Base-by-base conservation (phyloP, 2,797 vertebrate genomes). In the Pantherophis alleghaniensis region DNA sequence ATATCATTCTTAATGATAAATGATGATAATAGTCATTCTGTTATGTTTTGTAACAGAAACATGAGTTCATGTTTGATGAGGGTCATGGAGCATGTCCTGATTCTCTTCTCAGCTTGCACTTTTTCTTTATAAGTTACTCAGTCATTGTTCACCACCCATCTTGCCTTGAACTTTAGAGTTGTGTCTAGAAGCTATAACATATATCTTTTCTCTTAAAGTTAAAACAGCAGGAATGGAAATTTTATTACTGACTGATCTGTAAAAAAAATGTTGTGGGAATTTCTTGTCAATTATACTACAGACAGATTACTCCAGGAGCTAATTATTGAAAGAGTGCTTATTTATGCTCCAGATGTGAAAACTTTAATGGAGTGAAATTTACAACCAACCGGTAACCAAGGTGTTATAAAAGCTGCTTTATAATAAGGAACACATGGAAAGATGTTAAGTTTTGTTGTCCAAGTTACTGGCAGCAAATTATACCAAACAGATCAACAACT, bases 401-500 rank as follows among this genome's bases (percentile, higher is more conserved):
- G 28, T 18, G 6, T 83, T 93, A 91, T 87, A 94, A 95, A 96
- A 93, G 32, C 92, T 59, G 90, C 74, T 22, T 51, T 93, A 55
- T 18, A 93, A 93, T 63, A 95, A 93, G 83, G 61, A 95, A 94
- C 89, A 88, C 0, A 11, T 74, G 90, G 28, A 92, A 87, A 92
- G 90, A 57, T 57, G 63, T 26, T 5, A n/a, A 86, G 88, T 37
- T 90, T 92, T 94, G 28, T 91, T 95, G 95, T 94, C 74, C 92
- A 94, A 69, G 96, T 96, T 96, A 92, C 87, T 0, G 0, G 86
- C 69, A 93, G 90, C 92, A 94, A 91, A 86, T 59, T 79, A 10
- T 63, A 90, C 57, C 47, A 59, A 96, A 87, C n/a, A 95, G 93
- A 92, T 94, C 94, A 93, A 86, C 79, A 95, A 92, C 90, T 47